Base-by-base conservation (phyloP, 1,140 invertebrate species). In the Caenorhabditis tropicalis region DNA sequence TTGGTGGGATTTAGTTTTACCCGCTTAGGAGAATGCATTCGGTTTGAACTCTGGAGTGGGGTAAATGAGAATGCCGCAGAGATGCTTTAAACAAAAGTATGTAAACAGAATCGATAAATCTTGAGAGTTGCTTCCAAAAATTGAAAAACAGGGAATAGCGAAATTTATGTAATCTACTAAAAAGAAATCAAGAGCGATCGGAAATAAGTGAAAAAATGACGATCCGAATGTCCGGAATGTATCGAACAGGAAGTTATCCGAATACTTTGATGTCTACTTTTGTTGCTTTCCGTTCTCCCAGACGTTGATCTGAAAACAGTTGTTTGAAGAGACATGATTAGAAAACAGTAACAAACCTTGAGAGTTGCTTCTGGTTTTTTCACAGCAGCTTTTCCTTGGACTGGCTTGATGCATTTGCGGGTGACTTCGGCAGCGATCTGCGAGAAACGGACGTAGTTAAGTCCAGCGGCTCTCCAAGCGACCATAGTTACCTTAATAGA, bases 371-470 rank as follows among this genome's bases (percentile, higher is more conserved):
- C 79, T 33, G 70, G 33, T n/a, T 43, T 46, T n/a, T 39, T 81
- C 16, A 36, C 51, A 16, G 51, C 27, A 24, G 65, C n/a, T 15
- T 48, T 36, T 56, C 48, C 65, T 39, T 12, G 29, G 9, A 10
- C 82, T 29, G 29, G 15, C 53, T 81, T 85, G 21, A 36, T 36
- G 48, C 79, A 81, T n/a, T 82, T 85, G 49, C 79, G 84, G n/a
- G 84, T 85, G 31, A 80, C 79, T 27, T 87, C 65, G 24, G 87
- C 87, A 21, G 87, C 87, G n/a, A 88, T 79, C 49, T 88, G 87
- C 31, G 87, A 88, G 65, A 82, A 88, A 43, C 87, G 83, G 7
- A 88, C 86, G 84, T 88, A 88, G 84, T 88, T 88, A 39, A 88
- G 83, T 36, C 87, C 87, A 81, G 84, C 87, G 46, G 87, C 84